phyloP scores from a whole-genome alignment of 2,797 vertebrate genomes.

The Acipenser oxyrinchus region DNA sequence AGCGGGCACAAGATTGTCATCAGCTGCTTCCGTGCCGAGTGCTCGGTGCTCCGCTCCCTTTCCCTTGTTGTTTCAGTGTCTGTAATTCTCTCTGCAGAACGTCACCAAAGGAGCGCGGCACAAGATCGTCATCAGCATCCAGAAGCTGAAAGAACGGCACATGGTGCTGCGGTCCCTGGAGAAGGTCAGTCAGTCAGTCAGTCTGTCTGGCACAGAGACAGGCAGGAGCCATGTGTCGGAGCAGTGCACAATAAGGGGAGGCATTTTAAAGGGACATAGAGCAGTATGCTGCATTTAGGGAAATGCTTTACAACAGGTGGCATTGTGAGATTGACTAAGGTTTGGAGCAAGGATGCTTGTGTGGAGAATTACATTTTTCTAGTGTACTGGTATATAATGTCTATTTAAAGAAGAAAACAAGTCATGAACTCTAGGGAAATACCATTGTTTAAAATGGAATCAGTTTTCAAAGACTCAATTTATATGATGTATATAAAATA shows the following conservation, averaged over 20 bases:
- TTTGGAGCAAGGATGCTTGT: no score
- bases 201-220: constrained; percentile 7
- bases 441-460: no score
- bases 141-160: constrained; percentile 93
- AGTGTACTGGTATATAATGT: no score
- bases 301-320: no score
- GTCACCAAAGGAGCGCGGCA: constrained; percentile 97
- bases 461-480: no score
- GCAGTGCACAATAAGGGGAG: not conserved
- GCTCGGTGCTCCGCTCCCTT: not conserved
- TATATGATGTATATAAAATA: no score
- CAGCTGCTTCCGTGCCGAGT: not conserved
- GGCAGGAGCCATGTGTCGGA: not conserved
- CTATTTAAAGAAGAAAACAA: no score
- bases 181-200: constrained; percentile 67
- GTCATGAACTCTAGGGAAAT: no score
- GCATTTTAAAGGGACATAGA: not conserved
- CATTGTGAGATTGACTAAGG: no score
- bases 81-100: constrained; percentile 57
- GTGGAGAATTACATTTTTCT: no score
- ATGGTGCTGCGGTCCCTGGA: constrained; percentile 88
- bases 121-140: constrained; percentile 98
- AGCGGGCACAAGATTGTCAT: no score
- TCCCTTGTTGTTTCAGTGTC: not conserved
- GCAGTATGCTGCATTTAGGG: no score